These are phyloP conservation scores for Rhodophaea formosa DNA, from an alignment of 2,888 invertebrate species.

Conservation along the genomic window DNA sequence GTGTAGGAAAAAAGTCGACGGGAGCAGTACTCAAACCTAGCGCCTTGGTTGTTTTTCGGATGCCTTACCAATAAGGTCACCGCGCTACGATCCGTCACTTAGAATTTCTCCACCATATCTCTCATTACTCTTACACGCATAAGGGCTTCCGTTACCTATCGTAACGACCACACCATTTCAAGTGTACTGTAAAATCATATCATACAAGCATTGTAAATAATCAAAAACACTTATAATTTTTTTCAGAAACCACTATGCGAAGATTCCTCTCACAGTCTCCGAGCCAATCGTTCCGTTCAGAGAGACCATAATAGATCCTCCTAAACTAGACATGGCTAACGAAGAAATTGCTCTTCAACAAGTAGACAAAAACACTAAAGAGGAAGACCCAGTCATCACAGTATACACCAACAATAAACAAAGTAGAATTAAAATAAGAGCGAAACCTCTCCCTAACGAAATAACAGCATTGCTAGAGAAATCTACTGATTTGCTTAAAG, in stretches of 20 bases:
- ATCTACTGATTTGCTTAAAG: slow-evolving; percentile 86
- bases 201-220: too few relatives aligned
- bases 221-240: too few relatives aligned
- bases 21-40: too few relatives aligned
- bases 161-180: too few relatives aligned
- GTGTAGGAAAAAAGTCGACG: too few relatives aligned
- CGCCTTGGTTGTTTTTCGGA: too few relatives aligned
- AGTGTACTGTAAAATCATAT: too few relatives aligned
- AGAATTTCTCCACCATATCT: too few relatives aligned
- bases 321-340: slow-evolving; percentile 91
- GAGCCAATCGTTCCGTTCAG: slow-evolving; percentile 97
- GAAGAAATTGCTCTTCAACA: slow-evolving; percentile 87
- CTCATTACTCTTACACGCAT: too few relatives aligned
- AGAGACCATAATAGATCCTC: slow-evolving; percentile 93
- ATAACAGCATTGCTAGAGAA: slow-evolving; percentile 87
- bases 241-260: slow-evolving; percentile 86
- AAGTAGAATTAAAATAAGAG: slow-evolving; percentile 87
- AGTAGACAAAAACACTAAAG: slow-evolving; percentile 66
- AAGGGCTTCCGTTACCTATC: too few relatives aligned
- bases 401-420: slow-evolving; percentile 87
- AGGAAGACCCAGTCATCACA: slow-evolving; percentile 76
- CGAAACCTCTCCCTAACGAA: slow-evolving; percentile 87
- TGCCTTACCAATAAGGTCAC: too few relatives aligned
- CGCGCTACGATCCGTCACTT: too few relatives aligned
- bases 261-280: slow-evolving; percentile 93